Base-by-base conservation (phyloP, 2,113 vertebrate genomes). In the Platysteira castanea region DNA sequence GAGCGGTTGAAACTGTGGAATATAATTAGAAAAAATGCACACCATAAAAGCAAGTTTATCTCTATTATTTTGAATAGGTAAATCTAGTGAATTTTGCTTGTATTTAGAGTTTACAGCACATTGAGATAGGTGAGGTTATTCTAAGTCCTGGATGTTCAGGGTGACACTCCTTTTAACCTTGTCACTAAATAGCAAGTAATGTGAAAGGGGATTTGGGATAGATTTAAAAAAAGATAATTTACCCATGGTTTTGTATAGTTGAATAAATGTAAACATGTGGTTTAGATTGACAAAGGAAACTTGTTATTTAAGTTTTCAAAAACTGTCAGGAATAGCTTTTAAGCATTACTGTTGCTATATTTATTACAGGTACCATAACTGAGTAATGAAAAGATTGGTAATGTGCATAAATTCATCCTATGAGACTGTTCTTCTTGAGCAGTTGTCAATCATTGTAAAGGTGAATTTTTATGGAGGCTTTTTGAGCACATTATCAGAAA, bases 321-420 rank as follows among this genome's bases (percentile, higher is more conserved):
- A 95, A 26, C n/a, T 65, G 70, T 75, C 84, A 85, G 26, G 26
- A 87, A 73, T 65, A 71, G 41, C 31, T 92, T 93, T 93, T 83
- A 69, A 80, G 53, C 42, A 77, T 88, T 95, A 85, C 65, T 69
- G 27, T 87, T 94, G 67, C 76, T 71, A 13, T 87, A 87, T 96
- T 87, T 91, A 71, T 94, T 95, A 71, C 52, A 89, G 47, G 42
- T 94, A 85, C 81, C 77, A 53, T 95, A 95, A 89, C 81, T 79
- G 73, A 73, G 63, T 92, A 96, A 85, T 95, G 64, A 93, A 89
- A 89, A 94, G 93, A 93, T 94, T 73, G 70, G 28, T 82, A 89
- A 87, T 69, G 70, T 96, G 87, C 74, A 73, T 89, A 65, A 94
- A 94, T 91, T 75, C 61, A 69, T 96, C 89, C 70, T 93, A 7